Base-by-base conservation (phyloP, 2,888 invertebrate species). In the Ichneumoninae sp. region DNA sequence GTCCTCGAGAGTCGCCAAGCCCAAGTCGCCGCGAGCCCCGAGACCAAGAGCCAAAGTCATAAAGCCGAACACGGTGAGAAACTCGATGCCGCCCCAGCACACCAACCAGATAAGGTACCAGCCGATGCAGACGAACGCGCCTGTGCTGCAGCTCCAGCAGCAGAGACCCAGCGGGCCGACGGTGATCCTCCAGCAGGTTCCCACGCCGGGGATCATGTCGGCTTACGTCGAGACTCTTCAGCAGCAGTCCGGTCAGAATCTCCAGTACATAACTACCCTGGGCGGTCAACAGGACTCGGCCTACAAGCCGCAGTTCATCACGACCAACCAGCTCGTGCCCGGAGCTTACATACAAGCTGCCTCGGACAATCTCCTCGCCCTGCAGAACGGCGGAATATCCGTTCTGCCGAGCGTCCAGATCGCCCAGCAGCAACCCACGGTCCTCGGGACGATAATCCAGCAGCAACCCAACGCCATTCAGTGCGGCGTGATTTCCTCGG, bases 231-330 rank as follows among this genome's bases (percentile, higher is more conserved):
- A 96, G 90, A 95, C 96, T 0, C 94, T 96, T 87, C 96, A 96
- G 71, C 96, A 96, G 89, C 96, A 96, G 87, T 95, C 96, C 79
- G 95, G 95, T 81, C 96, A 96, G 91, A 96, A 96, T 91, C 94
- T 97, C 93, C 97, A 97, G 90, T 97, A 97, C 89, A 96, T 97
- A 66, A 96, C 97, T 10, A 96, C 97, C 0, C 95, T 96, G 83
- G 95, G 95, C 0, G 96, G 96, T 6, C 96, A 96, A 91, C 92
- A 92, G 3, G 93, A 93, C 22, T 54, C 89, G 0, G 86, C 90
- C 4, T 91, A 90, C 78, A 93, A 93, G 36, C 93, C 94, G 0
- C 93, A 93, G 72, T 93, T 90, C 36, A 92, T 93, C 44, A 85
- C 93, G 0, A 89, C 93, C 0, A 93, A 93, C 86, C 90, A 90